Evolutionary conservation across 2,113 vertebrate genomes (phyloP).

Genomic region (Vombatus ursinus): DNA sequence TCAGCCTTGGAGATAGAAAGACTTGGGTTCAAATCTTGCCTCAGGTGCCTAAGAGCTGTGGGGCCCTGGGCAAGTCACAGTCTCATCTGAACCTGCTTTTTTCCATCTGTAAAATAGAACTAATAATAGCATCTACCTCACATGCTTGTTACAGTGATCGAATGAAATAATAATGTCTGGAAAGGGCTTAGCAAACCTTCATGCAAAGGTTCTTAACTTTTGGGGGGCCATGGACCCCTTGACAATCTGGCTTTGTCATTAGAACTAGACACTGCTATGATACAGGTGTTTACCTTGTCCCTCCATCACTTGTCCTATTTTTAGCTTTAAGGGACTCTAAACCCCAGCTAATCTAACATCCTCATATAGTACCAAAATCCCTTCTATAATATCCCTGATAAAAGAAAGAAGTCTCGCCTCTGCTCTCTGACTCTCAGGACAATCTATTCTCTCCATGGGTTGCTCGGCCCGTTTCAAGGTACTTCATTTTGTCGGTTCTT

Average conservation of each 20-base stretch:
- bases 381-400: neutral
- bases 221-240: neutral
- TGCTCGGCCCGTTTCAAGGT: neutral
- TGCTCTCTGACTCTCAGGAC: neutral
- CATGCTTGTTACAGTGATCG: neutral
- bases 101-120: neutral
- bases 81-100: neutral
- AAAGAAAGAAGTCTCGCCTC: neutral
- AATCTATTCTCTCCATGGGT: neutral
- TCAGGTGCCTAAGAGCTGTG: neutral
- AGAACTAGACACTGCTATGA: neutral
- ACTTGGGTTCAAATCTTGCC: neutral
- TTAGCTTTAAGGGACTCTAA: neutral
- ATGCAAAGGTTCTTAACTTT: neutral
- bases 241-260: neutral
- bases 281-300: neutral
- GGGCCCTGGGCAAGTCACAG: neutral
- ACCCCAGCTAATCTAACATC: neutral
- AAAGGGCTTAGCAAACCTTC: neutral
- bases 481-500: neutral
- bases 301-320: neutral
- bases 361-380: neutral
- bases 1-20: neutral
- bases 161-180: neutral
- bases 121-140: neutral